Base-by-base conservation (phyloP, 2,888 invertebrate genomes). In the Metalampra italica region DNA sequence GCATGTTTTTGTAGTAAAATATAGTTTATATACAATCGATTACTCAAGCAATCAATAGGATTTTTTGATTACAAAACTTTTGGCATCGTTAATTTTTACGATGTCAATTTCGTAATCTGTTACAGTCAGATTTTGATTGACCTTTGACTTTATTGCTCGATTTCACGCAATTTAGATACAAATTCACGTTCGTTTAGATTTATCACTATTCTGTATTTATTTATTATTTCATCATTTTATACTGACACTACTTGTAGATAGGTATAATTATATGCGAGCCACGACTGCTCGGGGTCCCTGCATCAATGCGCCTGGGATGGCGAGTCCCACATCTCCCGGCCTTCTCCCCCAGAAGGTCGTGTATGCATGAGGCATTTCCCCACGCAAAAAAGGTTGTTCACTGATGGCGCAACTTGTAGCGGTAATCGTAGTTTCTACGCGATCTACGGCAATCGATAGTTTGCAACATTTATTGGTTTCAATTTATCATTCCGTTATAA, bases 61-160 rank as follows among this genome's bases (percentile, higher is more conserved):
- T 34, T 34, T 47, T 36, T 29, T 47, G 32, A 41, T 47, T 47
- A 22, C 42, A 34, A 47, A 41, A 41, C 12, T 9, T 45, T 40
- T 34, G 42, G 13, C 42, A 37, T 37, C 42, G n/a, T 42, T 29
- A 36, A 42, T 47, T 34, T 42, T 36, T 42, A 36, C 47, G 42
- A 47, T 11, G 41, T 36, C 8, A 15, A 46, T 47, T 47, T 41
- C 12, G 42, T 29, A 42, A 47, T 34, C 5, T 37, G 12, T 36
- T 42, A 42, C 42, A 34, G 9, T 46, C 40, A 8, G 30, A 14
- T 9, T 30, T 45, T 29, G 38, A 45, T 13, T 29, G 42, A 47
- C 42, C 47, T 41, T 36, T 36, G 42, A 47, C 36, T n/a, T 46
- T 36, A 32, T 41, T 46, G 43, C 11, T 30, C n/a, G 14, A 30